Percentiles rank a stretch among this genome's conserved stretches.
phyloP scores from a whole-genome alignment of 2,113 vertebrate genomes.

The Hepsetus odoe region DNA sequence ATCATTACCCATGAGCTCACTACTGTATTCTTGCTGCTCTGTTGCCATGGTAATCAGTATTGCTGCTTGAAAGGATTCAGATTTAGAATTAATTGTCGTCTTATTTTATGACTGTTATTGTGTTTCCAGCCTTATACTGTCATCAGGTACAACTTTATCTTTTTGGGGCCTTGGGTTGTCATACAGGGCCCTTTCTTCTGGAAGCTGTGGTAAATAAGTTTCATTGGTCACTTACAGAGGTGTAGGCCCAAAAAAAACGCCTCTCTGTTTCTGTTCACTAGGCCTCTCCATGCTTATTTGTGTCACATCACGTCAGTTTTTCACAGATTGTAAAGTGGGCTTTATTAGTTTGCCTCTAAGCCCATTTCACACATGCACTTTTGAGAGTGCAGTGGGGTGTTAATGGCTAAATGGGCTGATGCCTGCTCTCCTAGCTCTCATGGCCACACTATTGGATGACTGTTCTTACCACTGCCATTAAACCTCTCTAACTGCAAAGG shows the following conservation, averaged over 20 bases:
- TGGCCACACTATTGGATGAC: constrained; percentile 27
- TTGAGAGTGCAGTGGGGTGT: constrained; percentile 40
- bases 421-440: constrained; percentile 19
- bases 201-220: background rate
- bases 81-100: constrained; percentile 14
- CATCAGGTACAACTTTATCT: background rate
- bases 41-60: constrained; percentile 36
- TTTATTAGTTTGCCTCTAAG: constrained; percentile 52
- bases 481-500: constrained; percentile 8
- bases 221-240: background rate
- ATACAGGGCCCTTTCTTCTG: too few relatives aligned
- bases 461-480: background rate
- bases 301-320: constrained; percentile 45
- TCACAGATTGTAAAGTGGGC: constrained; percentile 51
- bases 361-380: constrained; percentile 50
- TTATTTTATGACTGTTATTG: constrained; percentile 19
- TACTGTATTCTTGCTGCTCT: constrained; percentile 17
- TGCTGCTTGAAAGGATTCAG: constrained; percentile 3
- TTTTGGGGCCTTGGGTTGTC: background rate
- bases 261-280: background rate
- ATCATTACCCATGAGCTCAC: constrained; percentile 28
- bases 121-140: constrained; percentile 5
- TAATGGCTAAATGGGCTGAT: constrained; percentile 49
- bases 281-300: background rate
- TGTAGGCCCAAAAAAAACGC: background rate